These are phyloP conservation scores for Coelopa frigida DNA, from an alignment of 1,140 invertebrate genomes.

Conservation along the genomic window DNA sequence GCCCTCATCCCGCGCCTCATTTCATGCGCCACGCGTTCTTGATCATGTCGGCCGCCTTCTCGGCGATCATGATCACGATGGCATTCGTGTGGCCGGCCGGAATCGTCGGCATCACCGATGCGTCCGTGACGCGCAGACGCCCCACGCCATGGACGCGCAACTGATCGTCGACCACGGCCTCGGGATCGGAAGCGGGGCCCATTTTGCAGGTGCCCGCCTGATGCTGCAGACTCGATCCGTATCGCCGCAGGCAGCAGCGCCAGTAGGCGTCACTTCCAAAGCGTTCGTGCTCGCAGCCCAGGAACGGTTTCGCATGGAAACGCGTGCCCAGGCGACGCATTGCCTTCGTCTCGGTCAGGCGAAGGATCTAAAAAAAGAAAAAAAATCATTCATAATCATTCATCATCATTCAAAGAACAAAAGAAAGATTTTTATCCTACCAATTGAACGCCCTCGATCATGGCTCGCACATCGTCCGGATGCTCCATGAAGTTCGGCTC, in stretches of 20 bases:
- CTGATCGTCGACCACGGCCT: conserved; percentile 67
- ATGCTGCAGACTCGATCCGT: conserved; percentile 66
- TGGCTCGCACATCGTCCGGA: conserved; percentile 55
- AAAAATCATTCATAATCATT: no score
- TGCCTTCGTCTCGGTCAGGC: conserved; percentile 52
- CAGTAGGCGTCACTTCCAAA: conserved; percentile 66
- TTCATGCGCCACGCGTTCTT: conserved; percentile 56
- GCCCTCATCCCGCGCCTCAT: no score
- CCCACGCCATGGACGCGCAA: conserved; percentile 63
- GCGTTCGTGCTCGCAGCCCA: conserved; percentile 54
- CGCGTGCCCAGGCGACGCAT: conserved; percentile 56
- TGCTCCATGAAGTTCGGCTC: conserved; percentile 70
- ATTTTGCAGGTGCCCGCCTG: conserved; percentile 71
- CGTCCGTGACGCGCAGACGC: conserved; percentile 63
- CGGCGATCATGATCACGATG: conserved; percentile 57
- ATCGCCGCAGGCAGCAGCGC: conserved; percentile 60
- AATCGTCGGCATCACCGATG: conserved; percentile 62
- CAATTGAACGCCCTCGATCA: conserved; percentile 66
- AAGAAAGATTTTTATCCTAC: conserved; percentile 40
- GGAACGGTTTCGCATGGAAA: conserved; percentile 56
- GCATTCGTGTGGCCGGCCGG: conserved; percentile 56
- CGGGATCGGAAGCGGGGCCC: conserved; percentile 59
- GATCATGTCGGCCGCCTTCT: conserved; percentile 56
- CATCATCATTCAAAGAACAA: neutral
- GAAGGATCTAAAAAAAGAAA: conserved; percentile 47